phyloP scores from a whole-genome alignment of 1,140 invertebrate species.

The Trichogramma pretiosum region DNA sequence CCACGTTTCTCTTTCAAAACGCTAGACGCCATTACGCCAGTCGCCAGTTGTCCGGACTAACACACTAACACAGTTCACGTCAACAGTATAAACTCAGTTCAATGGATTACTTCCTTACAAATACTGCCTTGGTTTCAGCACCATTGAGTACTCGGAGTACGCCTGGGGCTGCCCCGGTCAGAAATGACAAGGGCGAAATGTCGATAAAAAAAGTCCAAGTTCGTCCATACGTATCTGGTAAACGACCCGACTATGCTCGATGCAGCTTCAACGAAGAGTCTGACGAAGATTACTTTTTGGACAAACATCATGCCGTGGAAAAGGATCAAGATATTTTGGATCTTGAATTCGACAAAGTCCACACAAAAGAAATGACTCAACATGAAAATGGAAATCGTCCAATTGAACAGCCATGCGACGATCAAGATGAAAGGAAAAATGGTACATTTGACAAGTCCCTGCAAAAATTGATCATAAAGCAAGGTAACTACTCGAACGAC shows the following conservation, averaged over 20 bases:
- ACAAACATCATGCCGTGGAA: slow-evolving; percentile 37
- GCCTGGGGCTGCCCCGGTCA: slow-evolving; percentile 80
- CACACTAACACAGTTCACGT: too few species aligned
- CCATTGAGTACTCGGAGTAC: slow-evolving; percentile 75
- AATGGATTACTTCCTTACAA: slow-evolving; percentile 45
- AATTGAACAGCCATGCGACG: slow-evolving; percentile 51
- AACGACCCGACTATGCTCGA: slow-evolving; percentile 87
- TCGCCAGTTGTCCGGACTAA: too few species aligned
- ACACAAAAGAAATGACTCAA: slow-evolving; percentile 56
- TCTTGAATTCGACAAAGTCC: slow-evolving; percentile 16
- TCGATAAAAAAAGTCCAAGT: slow-evolving; percentile 97
- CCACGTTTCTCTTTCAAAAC: too few species aligned
- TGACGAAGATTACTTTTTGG: slow-evolving; percentile 76
- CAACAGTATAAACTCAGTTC: too few species aligned
- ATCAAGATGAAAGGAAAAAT: slow-evolving; percentile 51
- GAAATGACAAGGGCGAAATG: slow-evolving; percentile 89
- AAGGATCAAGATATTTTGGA: slow-evolving; percentile 19
- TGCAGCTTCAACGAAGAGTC: slow-evolving; percentile 77
- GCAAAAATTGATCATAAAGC: slow-evolving; percentile 53
- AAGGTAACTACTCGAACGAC: too few species aligned
- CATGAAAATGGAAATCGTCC: slow-evolving; percentile 63
- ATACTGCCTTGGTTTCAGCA: slow-evolving; percentile 42
- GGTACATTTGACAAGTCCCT: slow-evolving; percentile 32
- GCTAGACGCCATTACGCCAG: too few species aligned
- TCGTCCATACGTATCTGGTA: slow-evolving; percentile 85